Conservation (phyloP, 2,113 vertebrate genomes). For the Mungos mungo region DNA sequence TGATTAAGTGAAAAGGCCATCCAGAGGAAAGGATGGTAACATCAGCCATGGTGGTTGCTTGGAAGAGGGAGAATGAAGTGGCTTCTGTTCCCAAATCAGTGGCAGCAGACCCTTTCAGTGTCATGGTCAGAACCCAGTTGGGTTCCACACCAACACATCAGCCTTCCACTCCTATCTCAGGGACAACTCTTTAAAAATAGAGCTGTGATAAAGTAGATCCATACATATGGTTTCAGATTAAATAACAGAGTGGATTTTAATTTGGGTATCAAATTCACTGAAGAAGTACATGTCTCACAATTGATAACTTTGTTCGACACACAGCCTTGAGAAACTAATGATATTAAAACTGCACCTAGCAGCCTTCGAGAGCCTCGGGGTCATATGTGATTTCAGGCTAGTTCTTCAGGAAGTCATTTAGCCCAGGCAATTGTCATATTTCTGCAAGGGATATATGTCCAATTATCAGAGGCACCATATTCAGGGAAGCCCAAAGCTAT, state of each 20-base stretch:
- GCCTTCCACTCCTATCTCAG: not conserved
- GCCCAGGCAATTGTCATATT: not conserved
- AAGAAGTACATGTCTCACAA: not conserved
- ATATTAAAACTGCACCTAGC: not conserved
- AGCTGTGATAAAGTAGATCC: not conserved
- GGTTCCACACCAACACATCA: not conserved
- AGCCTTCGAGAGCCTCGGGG: not conserved
- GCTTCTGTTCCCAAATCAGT: not conserved
- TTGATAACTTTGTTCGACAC: not conserved
- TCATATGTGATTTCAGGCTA: not conserved
- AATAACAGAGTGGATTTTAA: slow-evolving; percentile 22
- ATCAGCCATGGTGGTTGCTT: not conserved
- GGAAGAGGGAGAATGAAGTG: not conserved
- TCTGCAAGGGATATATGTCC: not conserved
- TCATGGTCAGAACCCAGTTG: not conserved
- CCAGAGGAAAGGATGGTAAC: accelerated
- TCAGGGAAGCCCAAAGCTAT: not conserved
- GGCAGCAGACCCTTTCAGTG: not conserved
- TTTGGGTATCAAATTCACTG: not conserved
- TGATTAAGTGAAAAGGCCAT: not conserved
- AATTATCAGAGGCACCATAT: not conserved
- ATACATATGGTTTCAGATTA: not conserved
- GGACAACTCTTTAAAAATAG: not conserved
- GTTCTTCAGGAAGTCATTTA: not conserved
- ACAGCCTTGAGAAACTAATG: not conserved